These are phyloP conservation scores for Nylanderia fulva DNA, from an alignment of 1,140 invertebrate species.

Conservation along the genomic window DNA sequence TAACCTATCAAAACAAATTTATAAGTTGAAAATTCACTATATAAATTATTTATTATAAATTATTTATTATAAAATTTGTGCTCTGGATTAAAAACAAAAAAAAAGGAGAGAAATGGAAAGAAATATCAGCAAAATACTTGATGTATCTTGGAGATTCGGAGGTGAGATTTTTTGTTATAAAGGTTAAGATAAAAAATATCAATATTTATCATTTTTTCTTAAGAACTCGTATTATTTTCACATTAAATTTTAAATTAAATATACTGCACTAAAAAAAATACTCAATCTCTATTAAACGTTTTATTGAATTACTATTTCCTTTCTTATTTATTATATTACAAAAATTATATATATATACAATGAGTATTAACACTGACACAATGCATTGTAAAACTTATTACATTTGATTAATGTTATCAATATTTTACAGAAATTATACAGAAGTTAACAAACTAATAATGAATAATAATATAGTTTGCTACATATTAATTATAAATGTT, in stretches of 20 bases:
- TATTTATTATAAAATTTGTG: neutral
- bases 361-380: too few species aligned
- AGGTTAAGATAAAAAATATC: neutral
- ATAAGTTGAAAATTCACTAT: too few species aligned
- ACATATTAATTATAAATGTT: neutral
- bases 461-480: neutral
- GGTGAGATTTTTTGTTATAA: constrained; percentile 72
- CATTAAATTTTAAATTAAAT: neutral
- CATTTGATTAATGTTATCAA: neutral
- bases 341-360: constrained; percentile 13
- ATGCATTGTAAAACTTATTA: neutral
- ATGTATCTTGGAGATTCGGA: constrained; percentile 83
- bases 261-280: neutral
- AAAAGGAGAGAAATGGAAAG: constrained; percentile 71
- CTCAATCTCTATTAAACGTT: neutral
- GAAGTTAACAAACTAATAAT: neutral
- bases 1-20: neutral
- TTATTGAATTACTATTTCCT: neutral
- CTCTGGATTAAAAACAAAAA: neutral
- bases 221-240: neutral
- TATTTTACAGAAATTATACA: too few species aligned
- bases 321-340: neutral
- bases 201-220: neutral
- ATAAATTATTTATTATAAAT: neutral
- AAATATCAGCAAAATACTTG: constrained; percentile 74